These are phyloP conservation scores for Crotalus horridus DNA, from an alignment of 2,113 vertebrate species.

Conservation along the genomic window DNA sequence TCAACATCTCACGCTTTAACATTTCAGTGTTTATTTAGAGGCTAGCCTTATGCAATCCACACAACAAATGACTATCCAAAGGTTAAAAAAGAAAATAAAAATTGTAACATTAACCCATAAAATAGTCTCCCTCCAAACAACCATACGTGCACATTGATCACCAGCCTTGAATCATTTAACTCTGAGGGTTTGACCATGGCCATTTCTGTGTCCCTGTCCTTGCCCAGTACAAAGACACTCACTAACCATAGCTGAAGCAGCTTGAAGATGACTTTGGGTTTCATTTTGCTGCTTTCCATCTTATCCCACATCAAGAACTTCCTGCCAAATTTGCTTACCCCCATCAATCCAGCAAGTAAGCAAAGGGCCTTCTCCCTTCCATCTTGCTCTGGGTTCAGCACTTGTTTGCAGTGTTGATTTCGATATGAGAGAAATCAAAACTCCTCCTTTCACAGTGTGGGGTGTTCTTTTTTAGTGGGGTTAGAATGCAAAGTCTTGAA, in stretches of 20 bases:
- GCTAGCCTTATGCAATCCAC: background rate
- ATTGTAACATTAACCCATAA: conserved; percentile 4
- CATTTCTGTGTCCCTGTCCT: background rate
- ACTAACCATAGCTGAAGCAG: background rate
- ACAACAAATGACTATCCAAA: background rate
- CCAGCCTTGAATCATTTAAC: background rate
- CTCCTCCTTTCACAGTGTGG: background rate
- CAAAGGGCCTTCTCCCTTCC: background rate
- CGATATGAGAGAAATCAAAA: background rate
- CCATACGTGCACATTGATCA: background rate
- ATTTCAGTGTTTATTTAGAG: background rate
- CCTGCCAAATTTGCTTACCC: background rate
- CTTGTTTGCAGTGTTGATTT: background rate
- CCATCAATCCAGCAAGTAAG: background rate
- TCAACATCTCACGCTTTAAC: background rate
- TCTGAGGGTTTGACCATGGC: background rate
- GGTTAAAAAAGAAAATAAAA: conserved; percentile 14
- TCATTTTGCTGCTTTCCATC: background rate
- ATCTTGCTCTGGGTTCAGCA: background rate
- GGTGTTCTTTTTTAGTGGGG: background rate
- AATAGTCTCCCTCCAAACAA: background rate
- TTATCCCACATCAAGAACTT: background rate
- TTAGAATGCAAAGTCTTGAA: background rate
- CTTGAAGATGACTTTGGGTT: background rate
- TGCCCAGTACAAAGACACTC: background rate